Base-by-base conservation (phyloP, 2,888 invertebrate species). In the Alviniconcha strummeri region DNA sequence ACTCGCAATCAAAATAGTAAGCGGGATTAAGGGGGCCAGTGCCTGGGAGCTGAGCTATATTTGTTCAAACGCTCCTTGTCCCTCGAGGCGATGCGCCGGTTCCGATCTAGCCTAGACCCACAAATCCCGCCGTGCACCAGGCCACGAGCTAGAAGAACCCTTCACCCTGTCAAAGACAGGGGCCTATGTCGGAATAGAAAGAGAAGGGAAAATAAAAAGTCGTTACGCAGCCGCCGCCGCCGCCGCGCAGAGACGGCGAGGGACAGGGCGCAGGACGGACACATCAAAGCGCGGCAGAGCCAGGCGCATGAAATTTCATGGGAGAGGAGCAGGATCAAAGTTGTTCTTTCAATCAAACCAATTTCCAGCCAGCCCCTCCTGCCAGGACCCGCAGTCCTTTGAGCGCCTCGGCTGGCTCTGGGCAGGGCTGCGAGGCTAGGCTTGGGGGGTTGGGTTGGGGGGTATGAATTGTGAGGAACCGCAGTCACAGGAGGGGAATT, bases 291-390 rank as follows among this genome's bases (percentile, higher is more conserved):
- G 11, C 54, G 2, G 55, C 19, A 17, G 67, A 9, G 19, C n/a
- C 54, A 8, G 52, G 19, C 60, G 79, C 69, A 54, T 36, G n/a
- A 80, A 36, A 80, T 55, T 67, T 80, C 79, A 69, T 55, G 79
- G 79, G 69, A 15, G n/a, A 60, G 13, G 52, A 54, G 55, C 69
- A 17, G 17, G 67, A 80, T 80, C 79, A 80, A 80, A 80, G 79
- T n/a, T 13, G 11, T 67, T n/a, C 79, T 69, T 69, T 80, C 79
- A 69, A 80, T 69, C 64, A 69, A 80, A 69, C 79, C 79, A 80
- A 80, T 80, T 80, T 80, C 79, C 54, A 69, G 55, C 79, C 8
- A 15, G 69, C 79, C 69, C 13, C 54, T 60, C 17, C 13, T 52
- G 64, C 52, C 15, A 54, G 17, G 55, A 54, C 79, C 60, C 5